These are phyloP conservation scores for Aplysia californica DNA, from an alignment of 1,140 invertebrate species.

Conservation along the genomic window DNA sequence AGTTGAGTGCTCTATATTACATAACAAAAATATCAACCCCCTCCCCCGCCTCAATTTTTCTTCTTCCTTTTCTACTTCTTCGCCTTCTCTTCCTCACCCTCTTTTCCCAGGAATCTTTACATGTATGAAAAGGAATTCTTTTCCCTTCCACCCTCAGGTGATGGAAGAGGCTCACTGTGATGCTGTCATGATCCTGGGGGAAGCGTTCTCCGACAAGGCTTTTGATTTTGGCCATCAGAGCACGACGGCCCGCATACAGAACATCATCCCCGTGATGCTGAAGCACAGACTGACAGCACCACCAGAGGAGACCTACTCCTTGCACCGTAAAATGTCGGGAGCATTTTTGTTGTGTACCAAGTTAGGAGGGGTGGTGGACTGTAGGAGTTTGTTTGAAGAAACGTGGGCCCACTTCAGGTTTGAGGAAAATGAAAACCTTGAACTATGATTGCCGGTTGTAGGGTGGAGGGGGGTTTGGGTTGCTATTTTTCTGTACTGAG, in stretches of 20 bases:
- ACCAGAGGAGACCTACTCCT: constrained; percentile 98
- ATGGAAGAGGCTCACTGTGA: constrained; percentile 97
- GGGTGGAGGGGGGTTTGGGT: too few species aligned
- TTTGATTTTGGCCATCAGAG: constrained; percentile 92
- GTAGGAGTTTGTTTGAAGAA: constrained; percentile 84
- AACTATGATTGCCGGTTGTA: too few species aligned
- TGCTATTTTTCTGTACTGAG: too few species aligned
- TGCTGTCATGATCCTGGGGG: constrained; percentile 94
- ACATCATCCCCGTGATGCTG: constrained; percentile 95
- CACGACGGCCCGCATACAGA: constrained; percentile 81
- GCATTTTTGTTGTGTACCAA: constrained; percentile 95
- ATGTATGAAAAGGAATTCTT: too few species aligned
- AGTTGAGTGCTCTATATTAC: too few species aligned
- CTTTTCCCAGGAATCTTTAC: too few species aligned
- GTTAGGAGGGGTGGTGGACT: constrained; percentile 86
- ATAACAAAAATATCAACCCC: too few species aligned
- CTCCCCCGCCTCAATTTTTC: too few species aligned
- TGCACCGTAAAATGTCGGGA: constrained; percentile 98
- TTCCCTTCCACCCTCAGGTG: too few species aligned
- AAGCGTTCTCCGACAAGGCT: constrained; percentile 83
- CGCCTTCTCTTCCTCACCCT: too few species aligned
- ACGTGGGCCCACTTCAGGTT: constrained; percentile 57
- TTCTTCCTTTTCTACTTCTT: too few species aligned
- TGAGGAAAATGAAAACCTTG: too few species aligned
- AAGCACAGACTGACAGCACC: constrained; percentile 94